Percentiles rank a stretch among this genome's conserved stretches.
Conservation (phyloP, 2,888 invertebrate species). For the Beris chalybata region DNA sequence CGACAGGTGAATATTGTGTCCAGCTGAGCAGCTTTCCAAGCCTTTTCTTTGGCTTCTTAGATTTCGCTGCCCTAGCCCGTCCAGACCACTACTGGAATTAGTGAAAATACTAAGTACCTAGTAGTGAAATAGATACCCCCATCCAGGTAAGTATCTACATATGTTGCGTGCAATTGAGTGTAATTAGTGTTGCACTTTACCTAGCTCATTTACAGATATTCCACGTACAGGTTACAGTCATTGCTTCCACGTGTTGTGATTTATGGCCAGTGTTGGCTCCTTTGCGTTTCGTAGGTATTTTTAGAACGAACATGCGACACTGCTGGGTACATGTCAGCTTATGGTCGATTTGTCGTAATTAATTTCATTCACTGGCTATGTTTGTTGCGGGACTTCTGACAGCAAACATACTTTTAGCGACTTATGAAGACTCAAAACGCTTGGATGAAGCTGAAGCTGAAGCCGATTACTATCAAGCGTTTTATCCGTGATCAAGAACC, state of each 20-base stretch:
- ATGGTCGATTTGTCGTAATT: constrained; percentile 31
- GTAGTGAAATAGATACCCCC: constrained; percentile 22
- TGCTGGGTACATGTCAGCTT: constrained; percentile 24
- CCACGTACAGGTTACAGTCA: constrained; percentile 22
- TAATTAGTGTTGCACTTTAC: constrained; percentile 31
- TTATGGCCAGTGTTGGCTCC: constrained; percentile 6
- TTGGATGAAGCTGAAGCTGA: no score
- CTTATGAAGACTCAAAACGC: no score
- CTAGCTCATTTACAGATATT: constrained; percentile 17
- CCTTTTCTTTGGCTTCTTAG: constrained; percentile 27
- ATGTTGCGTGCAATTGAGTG: constrained; percentile 33
- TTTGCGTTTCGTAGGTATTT: no score
- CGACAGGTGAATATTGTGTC: constrained; percentile 22
- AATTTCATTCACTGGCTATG: constrained; percentile 22
- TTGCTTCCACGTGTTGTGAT: constrained; percentile 7
- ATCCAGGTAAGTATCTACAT: constrained; percentile 18
- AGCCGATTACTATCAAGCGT: no score
- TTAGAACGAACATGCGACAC: constrained; percentile 22
- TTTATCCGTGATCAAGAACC: no score
- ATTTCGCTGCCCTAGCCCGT: not conserved
- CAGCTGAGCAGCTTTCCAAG: constrained; percentile 19
- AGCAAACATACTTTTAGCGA: constrained; percentile 1
- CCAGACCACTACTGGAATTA: not conserved
- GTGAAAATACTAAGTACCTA: constrained; percentile 4
- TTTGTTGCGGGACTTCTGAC: constrained; percentile 12